These are phyloP conservation scores for Hirtodrosophila histrioides DNA, from an alignment of 2,888 invertebrate genomes.

Conservation along the genomic window DNA sequence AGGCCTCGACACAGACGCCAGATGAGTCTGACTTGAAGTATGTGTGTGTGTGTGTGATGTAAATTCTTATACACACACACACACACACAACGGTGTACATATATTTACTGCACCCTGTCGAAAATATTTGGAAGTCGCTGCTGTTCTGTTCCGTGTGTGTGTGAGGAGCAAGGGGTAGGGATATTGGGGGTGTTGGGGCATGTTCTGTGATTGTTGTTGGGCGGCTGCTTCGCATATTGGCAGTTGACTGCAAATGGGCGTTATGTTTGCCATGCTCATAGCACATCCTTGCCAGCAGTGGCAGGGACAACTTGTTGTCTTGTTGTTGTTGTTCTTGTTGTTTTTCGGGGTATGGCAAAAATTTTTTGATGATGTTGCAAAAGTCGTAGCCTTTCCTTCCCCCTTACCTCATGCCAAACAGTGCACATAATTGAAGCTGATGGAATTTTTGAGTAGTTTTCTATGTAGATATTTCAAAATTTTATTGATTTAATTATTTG, in stretches of 20 bases:
- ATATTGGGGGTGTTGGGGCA: constrained; percentile 24
- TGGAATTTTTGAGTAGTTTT: constrained; percentile 71
- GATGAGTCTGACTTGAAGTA: constrained; percentile 52
- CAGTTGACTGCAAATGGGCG: constrained; percentile 79
- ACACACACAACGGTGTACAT: constrained; percentile 27
- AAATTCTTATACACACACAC: constrained; percentile 67
- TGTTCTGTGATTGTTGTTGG: constrained; percentile 55
- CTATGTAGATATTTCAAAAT: constrained; percentile 68
- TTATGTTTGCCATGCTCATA: constrained; percentile 66
- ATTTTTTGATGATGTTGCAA: constrained; percentile 77
- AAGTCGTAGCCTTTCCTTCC: constrained; percentile 46
- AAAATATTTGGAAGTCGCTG: constrained; percentile 60
- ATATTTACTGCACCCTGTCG: constrained; percentile 47
- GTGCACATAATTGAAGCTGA: constrained; percentile 71
- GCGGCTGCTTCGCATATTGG: constrained; percentile 70
- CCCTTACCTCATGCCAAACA: constrained; percentile 1
- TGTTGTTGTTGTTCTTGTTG: constrained; percentile 2
- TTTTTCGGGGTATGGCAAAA: constrained; percentile 63
- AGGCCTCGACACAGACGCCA: constrained; percentile 68
- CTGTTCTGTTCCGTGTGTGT: constrained; percentile 22
- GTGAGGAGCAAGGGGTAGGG: neutral
- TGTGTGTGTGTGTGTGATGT: constrained; percentile 38
- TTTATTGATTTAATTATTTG: constrained; percentile 76
- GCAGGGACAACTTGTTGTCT: constrained; percentile 48
- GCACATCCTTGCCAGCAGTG: constrained; percentile 39